Conservation (phyloP, 2,113 vertebrate genomes). For the Prionailurus viverrinus region DNA sequence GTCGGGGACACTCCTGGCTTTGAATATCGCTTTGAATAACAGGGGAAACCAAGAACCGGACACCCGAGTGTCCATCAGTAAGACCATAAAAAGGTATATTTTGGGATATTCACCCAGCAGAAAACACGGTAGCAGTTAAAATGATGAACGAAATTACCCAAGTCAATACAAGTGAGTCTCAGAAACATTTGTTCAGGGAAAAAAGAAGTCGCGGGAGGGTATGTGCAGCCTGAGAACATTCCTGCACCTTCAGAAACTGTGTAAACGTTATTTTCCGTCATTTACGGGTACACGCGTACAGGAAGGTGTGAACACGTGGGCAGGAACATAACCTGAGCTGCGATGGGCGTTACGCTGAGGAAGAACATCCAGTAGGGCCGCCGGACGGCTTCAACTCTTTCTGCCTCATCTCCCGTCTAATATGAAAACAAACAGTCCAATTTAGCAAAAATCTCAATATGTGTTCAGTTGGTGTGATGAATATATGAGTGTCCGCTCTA, state of each 20-base stretch:
- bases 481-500: background rate
- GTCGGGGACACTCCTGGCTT: fast-evolving
- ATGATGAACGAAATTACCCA: fast-evolving
- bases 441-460: background rate
- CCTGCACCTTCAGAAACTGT: fast-evolving
- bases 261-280: fast-evolving
- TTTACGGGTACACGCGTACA: fast-evolving
- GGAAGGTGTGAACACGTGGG: background rate
- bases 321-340: background rate
- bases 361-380: background rate
- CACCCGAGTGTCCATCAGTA: background rate
- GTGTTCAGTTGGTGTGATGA: background rate
- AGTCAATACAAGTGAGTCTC: background rate
- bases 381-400: background rate
- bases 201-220: background rate
- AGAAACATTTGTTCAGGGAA: background rate
- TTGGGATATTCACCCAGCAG: background rate
- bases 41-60: no score
- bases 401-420: background rate
- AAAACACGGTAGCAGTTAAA: fast-evolving
- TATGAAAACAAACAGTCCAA: background rate
- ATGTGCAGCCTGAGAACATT: fast-evolving
- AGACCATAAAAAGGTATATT: background rate
- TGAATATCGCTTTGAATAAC: no score
- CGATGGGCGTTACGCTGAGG: background rate